Percentiles rank a stretch among this genome's conserved stretches.
These are phyloP conservation scores for Tipula unca DNA, from an alignment of 2,888 invertebrate species.

Conservation along the genomic window DNA sequence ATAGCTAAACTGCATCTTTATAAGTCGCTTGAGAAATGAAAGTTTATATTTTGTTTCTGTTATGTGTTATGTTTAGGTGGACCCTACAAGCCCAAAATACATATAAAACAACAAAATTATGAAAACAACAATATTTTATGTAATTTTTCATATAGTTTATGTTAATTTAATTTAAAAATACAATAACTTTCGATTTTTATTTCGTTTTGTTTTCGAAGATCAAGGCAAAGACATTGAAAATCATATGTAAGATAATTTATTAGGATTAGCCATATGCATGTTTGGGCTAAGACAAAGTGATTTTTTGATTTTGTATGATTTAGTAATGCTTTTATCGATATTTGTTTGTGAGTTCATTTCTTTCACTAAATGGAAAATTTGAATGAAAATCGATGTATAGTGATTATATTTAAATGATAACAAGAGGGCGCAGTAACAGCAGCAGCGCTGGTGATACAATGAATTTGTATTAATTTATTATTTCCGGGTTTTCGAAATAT, in stretches of 20 bases:
- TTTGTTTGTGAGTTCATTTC: background rate
- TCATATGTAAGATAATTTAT: background rate
- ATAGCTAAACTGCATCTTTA: background rate
- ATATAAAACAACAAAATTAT: background rate
- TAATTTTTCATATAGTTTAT: background rate
- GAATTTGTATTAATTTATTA: background rate
- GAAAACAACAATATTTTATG: background rate
- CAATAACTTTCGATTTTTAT: background rate
- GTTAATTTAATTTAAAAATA: background rate
- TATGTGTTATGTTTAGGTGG: background rate
- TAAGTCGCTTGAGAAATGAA: background rate
- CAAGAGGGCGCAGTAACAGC: background rate
- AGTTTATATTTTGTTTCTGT: background rate
- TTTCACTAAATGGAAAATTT: background rate
- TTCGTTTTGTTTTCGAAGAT: background rate
- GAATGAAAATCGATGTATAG: background rate
- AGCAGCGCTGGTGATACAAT: background rate
- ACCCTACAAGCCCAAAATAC: background rate
- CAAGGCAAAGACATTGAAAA: background rate
- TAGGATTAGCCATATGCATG: background rate
- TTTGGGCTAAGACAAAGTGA: background rate
- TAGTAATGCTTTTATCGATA: background rate
- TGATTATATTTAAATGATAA: background rate
- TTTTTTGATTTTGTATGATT: background rate
- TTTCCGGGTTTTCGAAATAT: background rate